Evolutionary conservation across 2,797 vertebrate genomes (phyloP), one percentile per base, ranked within the genome.

Genomic region (Hybognathus amarus): DNA sequence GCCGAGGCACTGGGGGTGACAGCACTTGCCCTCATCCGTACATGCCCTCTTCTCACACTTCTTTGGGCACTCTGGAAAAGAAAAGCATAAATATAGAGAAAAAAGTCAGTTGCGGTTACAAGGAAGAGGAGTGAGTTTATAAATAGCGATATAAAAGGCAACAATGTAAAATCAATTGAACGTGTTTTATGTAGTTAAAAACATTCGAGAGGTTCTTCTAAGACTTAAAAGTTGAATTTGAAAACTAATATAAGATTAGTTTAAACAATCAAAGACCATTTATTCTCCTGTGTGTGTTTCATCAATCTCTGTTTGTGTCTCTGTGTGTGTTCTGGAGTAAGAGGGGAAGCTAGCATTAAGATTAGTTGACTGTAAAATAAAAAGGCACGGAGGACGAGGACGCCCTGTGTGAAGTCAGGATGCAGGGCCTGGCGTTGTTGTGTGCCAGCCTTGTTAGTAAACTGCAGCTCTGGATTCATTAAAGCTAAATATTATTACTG

Each of bases 1-100:
- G 56, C 98, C 98, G 89, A 99, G 90, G 91, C 98, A 99, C 90
- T 99, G 96, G 0, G 94, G 93, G 89, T 99, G 98, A 92, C 98
- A 99, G 56, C 98, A 99, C 89, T 98, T 95, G 0, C 95, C 96
- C 22, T 85, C 89, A 88, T 97, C 96, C 0, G 96, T 97, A 69
- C 98, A 99, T 1, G 96, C 96, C 0, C 95, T 87, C 87, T 94
- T 95, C 76, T 95, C 96, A 76, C 98, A 99, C 1, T 92, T 89
- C 6, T 93, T 93, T 0, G 97, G 97, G 92, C 98, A 99, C 83
- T 96, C 98, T 99, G 94, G 69, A 86, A 87, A 79, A 92, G 87
- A 74, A 75, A 18, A 42, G 6, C 7, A 83, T 20, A 77, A 64
- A 77, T 30, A 59, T 17, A 50, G 30, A 76, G 33, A 63, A 45